Conservation (phyloP, 2,797 vertebrate species). For the Lacerta agilis region DNA sequence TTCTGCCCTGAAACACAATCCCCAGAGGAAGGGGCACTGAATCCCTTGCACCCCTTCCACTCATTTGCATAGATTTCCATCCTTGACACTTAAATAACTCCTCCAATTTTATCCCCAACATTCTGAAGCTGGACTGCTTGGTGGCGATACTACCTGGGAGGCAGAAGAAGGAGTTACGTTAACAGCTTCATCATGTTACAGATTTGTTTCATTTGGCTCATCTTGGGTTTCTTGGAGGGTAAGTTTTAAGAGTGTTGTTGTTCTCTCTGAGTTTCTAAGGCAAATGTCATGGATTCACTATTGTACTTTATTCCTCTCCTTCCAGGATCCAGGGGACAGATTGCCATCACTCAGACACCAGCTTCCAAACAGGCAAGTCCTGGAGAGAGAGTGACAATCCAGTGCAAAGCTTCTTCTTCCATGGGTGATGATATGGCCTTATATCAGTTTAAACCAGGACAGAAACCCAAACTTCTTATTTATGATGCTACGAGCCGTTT, state of each 20-base stretch:
- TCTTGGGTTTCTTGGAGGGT: neutral
- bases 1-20: too few relatives aligned
- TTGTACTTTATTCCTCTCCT: neutral
- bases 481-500: neutral
- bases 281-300: neutral
- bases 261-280: neutral
- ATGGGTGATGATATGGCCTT: fast-evolving
- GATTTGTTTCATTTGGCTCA: neutral
- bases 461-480: conserved; percentile 16
- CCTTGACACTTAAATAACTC: too few relatives aligned
- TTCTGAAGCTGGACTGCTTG: too few relatives aligned
- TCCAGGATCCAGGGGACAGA: conserved; percentile 16
- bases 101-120: too few relatives aligned
- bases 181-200: neutral
- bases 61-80: too few relatives aligned
- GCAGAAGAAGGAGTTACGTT: neutral
- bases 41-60: too few relatives aligned
- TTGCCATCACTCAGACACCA: conserved; percentile 18
- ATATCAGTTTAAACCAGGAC: conserved; percentile 24
- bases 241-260: neutral
- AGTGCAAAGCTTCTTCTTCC: neutral
- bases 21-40: too few relatives aligned
- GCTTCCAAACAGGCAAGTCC: neutral
- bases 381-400: conserved; percentile 21
- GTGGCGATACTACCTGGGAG: neutral